Conservation (phyloP, 2,888 invertebrate species). For the Campoplex nolae region DNA sequence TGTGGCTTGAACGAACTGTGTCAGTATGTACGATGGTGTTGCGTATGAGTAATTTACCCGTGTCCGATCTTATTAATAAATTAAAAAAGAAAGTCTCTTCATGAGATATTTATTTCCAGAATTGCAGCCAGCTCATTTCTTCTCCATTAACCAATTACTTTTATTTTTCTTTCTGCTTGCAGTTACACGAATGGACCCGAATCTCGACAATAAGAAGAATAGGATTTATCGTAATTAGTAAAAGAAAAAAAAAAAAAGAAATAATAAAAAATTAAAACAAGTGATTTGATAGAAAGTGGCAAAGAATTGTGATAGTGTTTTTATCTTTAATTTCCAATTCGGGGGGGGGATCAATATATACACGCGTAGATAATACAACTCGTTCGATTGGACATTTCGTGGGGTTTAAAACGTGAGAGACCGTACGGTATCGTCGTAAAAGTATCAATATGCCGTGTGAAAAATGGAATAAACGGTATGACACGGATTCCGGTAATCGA, state of each 20-base stretch:
- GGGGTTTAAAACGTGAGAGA: neutral
- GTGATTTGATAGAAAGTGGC: slow-evolving; percentile 12
- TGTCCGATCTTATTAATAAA: neutral
- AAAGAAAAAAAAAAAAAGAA: too few species aligned
- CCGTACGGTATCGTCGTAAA: neutral
- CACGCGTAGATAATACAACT: slow-evolving; percentile 26
- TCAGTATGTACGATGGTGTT: neutral
- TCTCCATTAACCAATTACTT: neutral
- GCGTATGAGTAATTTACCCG: neutral
- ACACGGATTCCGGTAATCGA: neutral
- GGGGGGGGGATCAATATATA: slow-evolving; percentile 35
- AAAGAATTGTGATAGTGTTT: slow-evolving; percentile 20
- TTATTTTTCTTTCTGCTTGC: slow-evolving; percentile 17
- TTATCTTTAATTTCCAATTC: slow-evolving; percentile 18
- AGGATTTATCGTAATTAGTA: slow-evolving; percentile 9
- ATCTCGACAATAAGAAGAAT: slow-evolving; percentile 56
- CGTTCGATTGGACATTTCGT: slow-evolving; percentile 4
- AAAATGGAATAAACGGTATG: slow-evolving; percentile 27
- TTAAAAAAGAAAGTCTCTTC: neutral
- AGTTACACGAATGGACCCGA: slow-evolving; percentile 32
- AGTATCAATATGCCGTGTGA: slow-evolving; percentile 41
- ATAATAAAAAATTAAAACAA: neutral
- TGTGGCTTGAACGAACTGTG: slow-evolving; percentile 1
- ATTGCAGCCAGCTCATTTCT: neutral
- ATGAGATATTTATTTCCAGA: neutral